These are phyloP conservation scores for Fistularia commersonii DNA, from an alignment of 2,797 vertebrate species.

Conservation along the genomic window DNA sequence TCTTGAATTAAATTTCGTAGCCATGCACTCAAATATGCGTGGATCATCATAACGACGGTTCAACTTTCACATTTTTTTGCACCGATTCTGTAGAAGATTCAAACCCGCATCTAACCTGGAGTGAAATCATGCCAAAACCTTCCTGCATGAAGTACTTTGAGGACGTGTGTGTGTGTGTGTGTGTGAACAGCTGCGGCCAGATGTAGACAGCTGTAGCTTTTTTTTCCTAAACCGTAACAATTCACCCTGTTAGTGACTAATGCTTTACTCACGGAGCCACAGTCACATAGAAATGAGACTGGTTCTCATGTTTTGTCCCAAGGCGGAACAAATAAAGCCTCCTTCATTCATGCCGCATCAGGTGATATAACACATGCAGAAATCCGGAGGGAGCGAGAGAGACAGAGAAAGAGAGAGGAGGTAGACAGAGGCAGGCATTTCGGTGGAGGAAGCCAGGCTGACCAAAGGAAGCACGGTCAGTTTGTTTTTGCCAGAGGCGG, in stretches of 20 bases:
- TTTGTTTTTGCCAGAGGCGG: conserved; percentile 29
- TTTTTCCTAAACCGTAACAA: conserved; percentile 39
- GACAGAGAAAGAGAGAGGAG: no score
- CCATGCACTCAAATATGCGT: no score
- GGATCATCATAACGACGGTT: no score
- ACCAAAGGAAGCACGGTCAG: conserved; percentile 21
- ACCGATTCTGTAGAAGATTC: not conserved
- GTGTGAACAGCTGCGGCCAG: conserved; percentile 51
- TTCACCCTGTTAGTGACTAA: conserved; percentile 48
- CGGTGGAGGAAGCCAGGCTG: conserved; percentile 30
- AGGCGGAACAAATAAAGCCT: conserved; percentile 31
- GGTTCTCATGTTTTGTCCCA: conserved; percentile 11
- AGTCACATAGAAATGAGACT: conserved; percentile 4
- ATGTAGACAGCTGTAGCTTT: conserved; percentile 48
- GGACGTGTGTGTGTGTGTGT: conserved; percentile 1
- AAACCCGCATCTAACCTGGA: not conserved
- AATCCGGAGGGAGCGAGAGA: not conserved
- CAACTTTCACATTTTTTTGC: not conserved
- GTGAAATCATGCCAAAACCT: conserved; percentile 20
- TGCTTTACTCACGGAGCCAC: conserved; percentile 30
- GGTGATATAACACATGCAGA: conserved; percentile 11
- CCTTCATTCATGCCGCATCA: conserved; percentile 13
- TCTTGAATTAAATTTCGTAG: no score
- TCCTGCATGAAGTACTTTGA: conserved; percentile 16
- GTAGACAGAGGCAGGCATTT: conserved; percentile 17